Conservation (phyloP, 2,113 vertebrate genomes). For the Helogale parvula region DNA sequence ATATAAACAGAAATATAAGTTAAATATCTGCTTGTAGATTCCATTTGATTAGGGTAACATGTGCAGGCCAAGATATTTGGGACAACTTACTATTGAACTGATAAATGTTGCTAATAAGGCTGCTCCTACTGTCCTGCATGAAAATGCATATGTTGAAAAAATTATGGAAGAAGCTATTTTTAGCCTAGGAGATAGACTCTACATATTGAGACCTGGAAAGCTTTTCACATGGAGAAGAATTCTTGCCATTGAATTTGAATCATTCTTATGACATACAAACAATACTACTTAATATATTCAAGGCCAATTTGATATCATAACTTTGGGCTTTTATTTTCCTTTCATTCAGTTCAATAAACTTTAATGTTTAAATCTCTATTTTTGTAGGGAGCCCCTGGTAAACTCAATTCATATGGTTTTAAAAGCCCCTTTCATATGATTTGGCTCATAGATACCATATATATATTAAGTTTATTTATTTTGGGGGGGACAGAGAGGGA, state of each 20-base stretch:
- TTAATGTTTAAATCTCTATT: slow-evolving; percentile 35
- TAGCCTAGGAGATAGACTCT: slow-evolving; percentile 30
- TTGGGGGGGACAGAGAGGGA: not conserved
- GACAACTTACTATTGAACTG: slow-evolving; percentile 46
- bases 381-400: slow-evolving; percentile 27
- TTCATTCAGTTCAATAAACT: slow-evolving; percentile 22
- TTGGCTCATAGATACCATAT: too few relatives aligned
- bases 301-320: not conserved
- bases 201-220: slow-evolving; percentile 33
- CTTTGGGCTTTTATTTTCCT: slow-evolving; percentile 49
- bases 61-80: not conserved
- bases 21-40: slow-evolving; percentile 17
- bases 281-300: slow-evolving; percentile 31
- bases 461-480: not conserved
- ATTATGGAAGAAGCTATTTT: slow-evolving; percentile 50
- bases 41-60: slow-evolving; percentile 18
- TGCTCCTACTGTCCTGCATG: not conserved
- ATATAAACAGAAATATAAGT: slow-evolving; percentile 37
- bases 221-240: slow-evolving; percentile 21
- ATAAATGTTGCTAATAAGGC: slow-evolving; percentile 23
- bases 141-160: slow-evolving; percentile 42
- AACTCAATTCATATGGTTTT: slow-evolving; percentile 45
- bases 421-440: slow-evolving; percentile 3
- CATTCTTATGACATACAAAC: not conserved
- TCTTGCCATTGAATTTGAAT: slow-evolving; percentile 53